Evolutionary conservation across 2,888 invertebrate species (phyloP).

Genomic region (Microdon myrmicae): DNA sequence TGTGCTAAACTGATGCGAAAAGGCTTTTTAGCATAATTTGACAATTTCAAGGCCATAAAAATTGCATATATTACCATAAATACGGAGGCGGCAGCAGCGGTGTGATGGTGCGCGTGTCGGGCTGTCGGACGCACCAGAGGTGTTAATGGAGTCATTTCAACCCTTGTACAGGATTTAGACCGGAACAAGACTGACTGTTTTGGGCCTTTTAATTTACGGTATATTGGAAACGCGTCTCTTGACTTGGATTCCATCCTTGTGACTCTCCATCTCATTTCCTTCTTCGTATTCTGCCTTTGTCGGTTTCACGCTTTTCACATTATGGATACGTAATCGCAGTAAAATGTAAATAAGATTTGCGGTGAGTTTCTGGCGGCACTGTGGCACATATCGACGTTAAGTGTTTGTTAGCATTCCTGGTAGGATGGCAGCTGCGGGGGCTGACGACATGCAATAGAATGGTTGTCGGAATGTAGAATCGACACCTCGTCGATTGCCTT

Average conservation of each 20-base stretch:
- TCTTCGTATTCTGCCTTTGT: not conserved
- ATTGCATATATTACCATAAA: constrained; percentile 52
- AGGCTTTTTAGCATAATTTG: constrained; percentile 50
- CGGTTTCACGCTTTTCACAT: constrained; percentile 6
- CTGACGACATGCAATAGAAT: constrained; percentile 40
- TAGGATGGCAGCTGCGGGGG: constrained; percentile 19
- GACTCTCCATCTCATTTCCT: not conserved
- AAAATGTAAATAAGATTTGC: constrained; percentile 51
- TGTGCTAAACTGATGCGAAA: constrained; percentile 52
- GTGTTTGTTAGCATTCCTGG: constrained; percentile 18
- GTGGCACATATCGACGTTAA: constrained; percentile 6
- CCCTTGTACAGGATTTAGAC: constrained; percentile 35
- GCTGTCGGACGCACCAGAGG: constrained; percentile 9
- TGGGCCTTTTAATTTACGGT: constrained; percentile 35
- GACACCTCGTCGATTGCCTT: constrained; percentile 30
- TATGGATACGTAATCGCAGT: constrained; percentile 44
- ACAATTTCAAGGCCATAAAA: constrained; percentile 52
- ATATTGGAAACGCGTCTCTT: constrained; percentile 31
- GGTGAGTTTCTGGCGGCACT: constrained; percentile 6
- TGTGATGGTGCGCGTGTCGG: not conserved
- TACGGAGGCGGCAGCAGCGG: constrained; percentile 20
- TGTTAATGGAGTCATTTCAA: constrained; percentile 49
- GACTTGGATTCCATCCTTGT: not conserved
- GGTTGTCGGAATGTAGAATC: constrained; percentile 34
- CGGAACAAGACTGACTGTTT: constrained; percentile 13